Percentiles rank a stretch among this genome's conserved stretches.
Conservation (phyloP, 2,113 vertebrate species). For the Sitta europaea region DNA sequence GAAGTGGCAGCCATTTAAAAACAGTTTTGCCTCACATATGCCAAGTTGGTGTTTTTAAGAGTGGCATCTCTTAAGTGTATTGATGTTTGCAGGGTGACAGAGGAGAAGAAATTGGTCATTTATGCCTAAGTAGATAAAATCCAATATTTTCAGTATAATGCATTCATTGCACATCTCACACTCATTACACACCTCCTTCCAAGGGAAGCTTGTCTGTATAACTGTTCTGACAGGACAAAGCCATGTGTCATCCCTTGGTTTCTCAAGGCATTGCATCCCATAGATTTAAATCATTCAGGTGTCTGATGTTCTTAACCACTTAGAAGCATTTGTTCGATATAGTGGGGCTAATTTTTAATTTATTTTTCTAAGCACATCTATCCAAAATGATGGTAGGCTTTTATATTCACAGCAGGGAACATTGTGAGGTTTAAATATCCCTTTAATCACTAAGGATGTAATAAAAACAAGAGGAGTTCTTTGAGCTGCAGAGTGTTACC, state of each 20-base stretch:
- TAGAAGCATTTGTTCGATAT: conserved; percentile 31
- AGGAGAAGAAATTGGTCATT: neutral
- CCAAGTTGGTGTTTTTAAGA: neutral
- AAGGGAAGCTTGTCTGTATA: neutral
- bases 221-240: neutral
- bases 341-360: conserved; percentile 53
- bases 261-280: neutral
- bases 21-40: neutral
- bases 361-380: conserved; percentile 58
- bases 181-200: neutral
- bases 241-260: neutral
- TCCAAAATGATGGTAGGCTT: conserved; percentile 51
- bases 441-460: conserved; percentile 71
- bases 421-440: conserved; percentile 58
- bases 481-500: conserved; percentile 67
- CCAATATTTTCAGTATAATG: neutral
- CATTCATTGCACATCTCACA: neutral
- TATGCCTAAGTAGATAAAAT: neutral
- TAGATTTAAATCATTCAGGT: neutral
- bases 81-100: neutral
- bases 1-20: neutral
- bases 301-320: conserved; percentile 21
- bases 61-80: neutral
- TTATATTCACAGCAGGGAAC: conserved; percentile 66
- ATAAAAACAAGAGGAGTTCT: conserved; percentile 65